Base-by-base conservation (phyloP, 2,797 vertebrate species). In the Lutjanus argentimaculatus region DNA sequence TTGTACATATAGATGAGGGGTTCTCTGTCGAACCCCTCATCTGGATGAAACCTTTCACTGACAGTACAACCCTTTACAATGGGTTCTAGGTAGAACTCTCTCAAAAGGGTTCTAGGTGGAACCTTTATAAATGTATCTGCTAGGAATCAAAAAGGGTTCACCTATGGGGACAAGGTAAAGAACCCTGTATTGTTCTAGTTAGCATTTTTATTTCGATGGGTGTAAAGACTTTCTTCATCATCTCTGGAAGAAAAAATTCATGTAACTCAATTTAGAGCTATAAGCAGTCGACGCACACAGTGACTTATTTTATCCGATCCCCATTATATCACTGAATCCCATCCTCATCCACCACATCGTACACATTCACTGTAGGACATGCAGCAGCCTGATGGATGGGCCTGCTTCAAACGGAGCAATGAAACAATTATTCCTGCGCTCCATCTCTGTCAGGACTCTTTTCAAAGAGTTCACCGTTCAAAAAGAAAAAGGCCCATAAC, bases 321-420 rank as follows among this genome's bases (percentile, higher is more conserved):
- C 30, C 77, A 51, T 83, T 70, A 45, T 79, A 48, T 79, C 80
- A 22, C 65, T 12, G 25, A 53, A 57, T 72, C 74, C 80, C 57
- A 46, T 87, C 82, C 87, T 73, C 83, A 71, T 85, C 75, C 73
- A 15, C 76, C 76, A 58, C 84, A 58, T 86, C 78, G 75, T 69
- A 79, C 85, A 61, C 83, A 76, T 48, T 57, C 78, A 77, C 75
- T 25, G 73, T 53, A 75, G 91, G 85, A 85, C 71, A 67, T 4
- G 21, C 17, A 17, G 74, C 76, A 65, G 89, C 75, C 85, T 95
- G 95, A 95, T 93, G 91, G 93, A 95, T 96, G 92, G 57, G 72
- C 76, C 82, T 69, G 84, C 88, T 93, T 90, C 91, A 90, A 73
- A 89, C 76, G 14, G 83, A 91, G 92, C 92, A 90, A 90, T 91